Base-by-base conservation (phyloP, 2,888 invertebrate species). In the Alitta virens region DNA sequence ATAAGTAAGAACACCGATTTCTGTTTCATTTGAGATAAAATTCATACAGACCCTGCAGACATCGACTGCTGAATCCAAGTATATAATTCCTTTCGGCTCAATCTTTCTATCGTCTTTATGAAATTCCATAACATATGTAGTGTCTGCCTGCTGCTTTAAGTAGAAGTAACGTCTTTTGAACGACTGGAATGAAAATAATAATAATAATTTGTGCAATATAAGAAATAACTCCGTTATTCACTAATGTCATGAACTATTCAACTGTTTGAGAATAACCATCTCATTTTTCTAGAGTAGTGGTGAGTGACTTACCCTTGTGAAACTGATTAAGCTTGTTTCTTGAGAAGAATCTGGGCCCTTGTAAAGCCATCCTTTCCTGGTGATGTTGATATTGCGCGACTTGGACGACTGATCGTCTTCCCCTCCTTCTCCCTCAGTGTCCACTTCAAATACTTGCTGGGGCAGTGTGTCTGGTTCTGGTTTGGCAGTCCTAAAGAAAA, bases 51-150 rank as follows among this genome's bases (percentile, higher is more conserved):
- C 79, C 85, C 89, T 89, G 63, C 91, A 87, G 73, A 94, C 92
- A 80, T 93, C 92, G 1, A 90, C 90, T 78, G 94, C 94, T 84
- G 93, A 92, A 81, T 95, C 94, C 89, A 95, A 90, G 69, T 92
- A 93, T 78, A 95, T 91, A 40, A 93, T 91, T 70, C 92, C 89
- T 84, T 94, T 94, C 0, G 92, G 90, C 75, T 95, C 94, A 0
- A 26, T 88, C 88, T 83, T 92, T 40, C 61, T 63, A 51, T 69
- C 69, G 83, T 95, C 95, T 84, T 95, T 95, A 81, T 92, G 92
- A 72, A 95, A 87, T 83, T 94, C 94, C 58, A 95, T 85, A 75
- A 92, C 91, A 75, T 93, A 94, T 0, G 93, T 92, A 52, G 92
- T 92, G 79, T 94, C 94, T 33, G 93, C 90, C 84, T 94, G 93